Percentiles rank a stretch among this genome's conserved stretches.
Evolutionary conservation across 2,888 invertebrate genomes (phyloP).

Genomic region (Drosophila robusta): DNA sequence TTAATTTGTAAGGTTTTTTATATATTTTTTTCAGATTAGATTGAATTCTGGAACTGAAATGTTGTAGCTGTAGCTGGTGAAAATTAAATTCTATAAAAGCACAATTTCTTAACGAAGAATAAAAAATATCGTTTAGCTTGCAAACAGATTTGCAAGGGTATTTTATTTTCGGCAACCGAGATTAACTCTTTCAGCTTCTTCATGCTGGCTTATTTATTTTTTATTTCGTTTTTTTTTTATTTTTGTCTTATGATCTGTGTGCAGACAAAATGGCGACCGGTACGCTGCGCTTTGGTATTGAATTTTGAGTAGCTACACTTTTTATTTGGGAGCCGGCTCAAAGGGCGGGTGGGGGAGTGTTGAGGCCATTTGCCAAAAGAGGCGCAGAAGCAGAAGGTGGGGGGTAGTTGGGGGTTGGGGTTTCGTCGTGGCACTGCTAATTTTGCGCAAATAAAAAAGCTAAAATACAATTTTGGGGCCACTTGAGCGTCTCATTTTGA

Average conservation of each 20-base stretch:
- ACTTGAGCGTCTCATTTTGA: slow-evolving; percentile 75
- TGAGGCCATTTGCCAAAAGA: too few relatives aligned
- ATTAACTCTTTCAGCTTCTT: background rate
- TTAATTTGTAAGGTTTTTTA: too few relatives aligned
- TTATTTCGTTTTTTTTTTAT: slow-evolving; percentile 5
- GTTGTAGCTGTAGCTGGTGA: too few relatives aligned
- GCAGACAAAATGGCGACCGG: slow-evolving; percentile 26
- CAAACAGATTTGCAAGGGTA: background rate
- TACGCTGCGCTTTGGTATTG: slow-evolving; percentile 63
- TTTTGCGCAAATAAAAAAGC: slow-evolving; percentile 77
- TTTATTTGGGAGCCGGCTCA: background rate
- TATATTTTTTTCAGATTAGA: too few relatives aligned
- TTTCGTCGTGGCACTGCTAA: slow-evolving; percentile 48
- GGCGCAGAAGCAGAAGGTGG: too few relatives aligned
- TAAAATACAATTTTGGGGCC: slow-evolving; percentile 71
- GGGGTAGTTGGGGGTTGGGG: background rate
- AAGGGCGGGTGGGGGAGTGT: too few relatives aligned
- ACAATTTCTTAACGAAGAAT: too few relatives aligned
- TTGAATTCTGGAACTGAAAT: too few relatives aligned
- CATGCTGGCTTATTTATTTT: background rate
- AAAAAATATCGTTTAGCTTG: background rate
- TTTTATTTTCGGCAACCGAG: background rate
- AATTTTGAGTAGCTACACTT: slow-evolving; percentile 60
- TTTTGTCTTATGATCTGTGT: slow-evolving; percentile 39
- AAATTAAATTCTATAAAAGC: too few relatives aligned